Evolutionary conservation across 2,113 vertebrate genomes (phyloP).

Genomic region (Hemibagrus wyckioides): DNA sequence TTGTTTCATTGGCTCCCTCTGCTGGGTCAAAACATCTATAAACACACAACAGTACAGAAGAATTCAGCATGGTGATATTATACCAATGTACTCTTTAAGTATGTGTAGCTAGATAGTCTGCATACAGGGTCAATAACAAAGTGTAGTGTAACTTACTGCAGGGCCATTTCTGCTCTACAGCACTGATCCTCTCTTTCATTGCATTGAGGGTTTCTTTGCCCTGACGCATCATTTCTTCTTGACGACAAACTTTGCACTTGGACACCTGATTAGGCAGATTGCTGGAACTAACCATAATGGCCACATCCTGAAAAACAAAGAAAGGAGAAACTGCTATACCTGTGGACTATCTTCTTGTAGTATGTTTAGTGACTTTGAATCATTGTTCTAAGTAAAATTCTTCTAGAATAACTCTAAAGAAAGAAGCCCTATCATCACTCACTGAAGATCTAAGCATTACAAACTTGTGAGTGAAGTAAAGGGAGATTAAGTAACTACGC

Average conservation of each 20-base stretch:
- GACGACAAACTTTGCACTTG: constrained; percentile 72
- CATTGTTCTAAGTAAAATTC: not conserved
- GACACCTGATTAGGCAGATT: constrained; percentile 61
- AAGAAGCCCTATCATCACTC: not conserved
- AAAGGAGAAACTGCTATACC: not conserved
- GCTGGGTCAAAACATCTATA: constrained; percentile 38
- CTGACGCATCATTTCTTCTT: constrained; percentile 70
- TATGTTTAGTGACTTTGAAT: not conserved
- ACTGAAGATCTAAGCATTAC: not conserved
- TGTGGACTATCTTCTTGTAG: not conserved
- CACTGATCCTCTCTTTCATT: constrained; percentile 65
- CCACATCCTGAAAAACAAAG: constrained; percentile 53
- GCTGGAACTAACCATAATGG: constrained; percentile 43
- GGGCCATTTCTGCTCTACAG: constrained; percentile 62
- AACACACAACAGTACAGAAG: constrained; percentile 14
- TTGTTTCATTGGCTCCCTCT: constrained; percentile 47
- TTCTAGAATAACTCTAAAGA: not conserved
- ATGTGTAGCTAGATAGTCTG: not conserved
- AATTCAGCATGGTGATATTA: not conserved
- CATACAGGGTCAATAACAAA: not conserved
- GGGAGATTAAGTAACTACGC: not conserved
- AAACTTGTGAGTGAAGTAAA: not conserved
- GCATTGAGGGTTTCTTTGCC: constrained; percentile 73
- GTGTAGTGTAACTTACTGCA: constrained; percentile 39
- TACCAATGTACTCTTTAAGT: not conserved